Percentiles rank a stretch among this genome's conserved stretches.
Evolutionary conservation across 1,140 invertebrate species (phyloP).

Genomic region (Parapsyche elsis): DNA sequence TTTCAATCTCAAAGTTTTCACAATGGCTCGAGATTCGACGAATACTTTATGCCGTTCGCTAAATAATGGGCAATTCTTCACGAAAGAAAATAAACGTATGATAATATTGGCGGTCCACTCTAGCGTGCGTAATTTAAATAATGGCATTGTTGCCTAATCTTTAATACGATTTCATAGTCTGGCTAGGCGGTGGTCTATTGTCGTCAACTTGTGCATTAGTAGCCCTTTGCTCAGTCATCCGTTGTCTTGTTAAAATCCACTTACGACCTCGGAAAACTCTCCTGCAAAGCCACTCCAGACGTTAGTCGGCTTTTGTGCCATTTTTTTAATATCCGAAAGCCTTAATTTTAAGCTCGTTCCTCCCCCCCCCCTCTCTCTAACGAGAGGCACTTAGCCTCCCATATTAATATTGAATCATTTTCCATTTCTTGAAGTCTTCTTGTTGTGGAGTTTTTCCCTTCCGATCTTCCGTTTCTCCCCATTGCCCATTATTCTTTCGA

Average conservation of each 20-base stretch:
- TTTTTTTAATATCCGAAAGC: slow-evolving; percentile 41
- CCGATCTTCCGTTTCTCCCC: background rate
- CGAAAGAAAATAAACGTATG: background rate
- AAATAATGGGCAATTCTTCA: background rate
- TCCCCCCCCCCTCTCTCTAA: slow-evolving; percentile 2
- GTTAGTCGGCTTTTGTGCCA: slow-evolving; percentile 18
- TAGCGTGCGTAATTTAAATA: slow-evolving; percentile 5
- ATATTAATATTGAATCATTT: slow-evolving; percentile 46
- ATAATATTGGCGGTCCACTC: background rate
- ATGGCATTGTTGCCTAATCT: slow-evolving; percentile 16
- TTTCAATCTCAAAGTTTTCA: no score
- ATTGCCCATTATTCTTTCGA: slow-evolving; percentile 16
- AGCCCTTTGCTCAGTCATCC: slow-evolving; percentile 40
- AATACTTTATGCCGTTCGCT: background rate
- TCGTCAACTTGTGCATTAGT: slow-evolving; percentile 30
- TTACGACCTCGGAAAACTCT: slow-evolving; percentile 31
- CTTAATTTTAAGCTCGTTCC: slow-evolving; percentile 41
- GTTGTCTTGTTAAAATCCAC: slow-evolving; percentile 45
- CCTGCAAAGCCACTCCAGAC: slow-evolving; percentile 23
- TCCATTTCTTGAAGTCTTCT: slow-evolving; percentile 18
- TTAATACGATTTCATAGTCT: background rate
- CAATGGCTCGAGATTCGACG: background rate
- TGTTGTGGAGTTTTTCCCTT: slow-evolving; percentile 5
- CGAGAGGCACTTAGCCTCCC: slow-evolving; percentile 34
- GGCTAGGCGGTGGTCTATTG: background rate